Conservation (phyloP, 2,888 invertebrate genomes). For the Argyra leucocephala region DNA sequence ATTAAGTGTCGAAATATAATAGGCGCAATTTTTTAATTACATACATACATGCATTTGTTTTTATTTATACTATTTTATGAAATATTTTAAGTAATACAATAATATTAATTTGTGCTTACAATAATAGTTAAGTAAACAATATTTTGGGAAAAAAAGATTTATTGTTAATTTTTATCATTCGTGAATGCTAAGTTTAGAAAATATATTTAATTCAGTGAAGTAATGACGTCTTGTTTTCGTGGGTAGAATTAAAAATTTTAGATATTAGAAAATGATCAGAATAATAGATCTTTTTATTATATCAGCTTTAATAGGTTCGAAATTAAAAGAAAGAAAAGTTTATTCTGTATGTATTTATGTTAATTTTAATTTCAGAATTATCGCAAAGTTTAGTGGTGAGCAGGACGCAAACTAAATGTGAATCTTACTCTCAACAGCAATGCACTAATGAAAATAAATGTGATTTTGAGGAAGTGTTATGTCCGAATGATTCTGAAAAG, state of each 20-base stretch:
- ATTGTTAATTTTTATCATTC: background rate
- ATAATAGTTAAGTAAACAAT: background rate
- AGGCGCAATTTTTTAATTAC: background rate
- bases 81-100: background rate
- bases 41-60: background rate
- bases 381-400: background rate
- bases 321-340: background rate
- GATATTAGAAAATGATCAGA: background rate
- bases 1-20: background rate
- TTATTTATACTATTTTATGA: background rate
- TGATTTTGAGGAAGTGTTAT: conserved; percentile 32
- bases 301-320: background rate
- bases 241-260: background rate
- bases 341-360: background rate
- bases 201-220: background rate
- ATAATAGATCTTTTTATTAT: background rate
- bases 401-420: conserved; percentile 28
- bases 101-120: background rate
- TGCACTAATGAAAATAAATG: conserved; percentile 45
- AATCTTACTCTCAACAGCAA: conserved; percentile 36
- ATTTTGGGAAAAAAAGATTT: background rate
- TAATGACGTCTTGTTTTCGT: background rate
- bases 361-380: background rate
- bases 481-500: conserved; percentile 57
- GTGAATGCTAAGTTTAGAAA: background rate